Evolutionary conservation across 2,113 vertebrate genomes (phyloP).

Genomic region (Galeopterus variegatus): DNA sequence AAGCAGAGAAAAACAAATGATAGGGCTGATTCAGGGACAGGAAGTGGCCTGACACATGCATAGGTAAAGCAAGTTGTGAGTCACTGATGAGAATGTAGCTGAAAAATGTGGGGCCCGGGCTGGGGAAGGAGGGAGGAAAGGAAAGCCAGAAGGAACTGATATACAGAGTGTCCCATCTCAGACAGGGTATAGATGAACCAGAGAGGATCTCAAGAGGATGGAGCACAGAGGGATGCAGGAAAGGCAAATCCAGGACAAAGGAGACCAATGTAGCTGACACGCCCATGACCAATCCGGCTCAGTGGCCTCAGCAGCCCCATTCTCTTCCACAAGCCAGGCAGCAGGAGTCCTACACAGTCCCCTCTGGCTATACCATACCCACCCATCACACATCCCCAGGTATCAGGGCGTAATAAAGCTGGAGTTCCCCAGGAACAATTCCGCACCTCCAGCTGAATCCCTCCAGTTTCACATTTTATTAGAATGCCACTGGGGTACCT

Average conservation of each 20-base stretch:
- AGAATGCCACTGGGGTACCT: background rate
- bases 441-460: background rate
- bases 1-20: slow-evolving; percentile 13
- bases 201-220: background rate
- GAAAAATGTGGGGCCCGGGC: background rate
- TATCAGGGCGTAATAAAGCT: background rate
- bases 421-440: background rate
- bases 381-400: background rate
- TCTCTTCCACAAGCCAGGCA: background rate
- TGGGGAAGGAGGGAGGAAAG: background rate
- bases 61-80: background rate
- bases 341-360: background rate
- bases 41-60: background rate
- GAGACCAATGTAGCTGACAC: background rate
- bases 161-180: background rate
- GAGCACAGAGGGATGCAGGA: background rate
- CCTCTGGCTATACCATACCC: background rate
- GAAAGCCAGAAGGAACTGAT: background rate
- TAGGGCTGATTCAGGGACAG: background rate
- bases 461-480: slow-evolving; percentile 15
- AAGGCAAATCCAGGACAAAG: background rate
- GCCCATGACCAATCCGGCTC: background rate
- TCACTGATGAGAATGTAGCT: background rate
- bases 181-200: background rate
- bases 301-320: background rate